Percentiles rank a stretch among this genome's conserved stretches.
phyloP scores from a whole-genome alignment of 2,113 vertebrate genomes.

The Phainopepla nitens region DNA sequence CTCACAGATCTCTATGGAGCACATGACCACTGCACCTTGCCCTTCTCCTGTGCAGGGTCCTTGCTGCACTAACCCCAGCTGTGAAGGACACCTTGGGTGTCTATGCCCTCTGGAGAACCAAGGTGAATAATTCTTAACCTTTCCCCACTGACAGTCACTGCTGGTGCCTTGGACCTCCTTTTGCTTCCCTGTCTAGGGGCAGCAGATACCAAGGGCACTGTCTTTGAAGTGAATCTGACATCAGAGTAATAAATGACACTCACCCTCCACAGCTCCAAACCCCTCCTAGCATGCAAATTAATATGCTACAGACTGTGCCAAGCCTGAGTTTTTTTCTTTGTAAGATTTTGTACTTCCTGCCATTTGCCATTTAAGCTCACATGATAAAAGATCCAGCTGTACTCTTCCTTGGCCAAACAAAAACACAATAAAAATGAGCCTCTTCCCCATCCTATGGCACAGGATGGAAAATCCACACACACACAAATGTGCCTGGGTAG shows the following conservation, averaged over 20 bases:
- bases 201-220: not conserved
- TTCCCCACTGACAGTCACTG: not conserved
- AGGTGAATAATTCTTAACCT: not conserved
- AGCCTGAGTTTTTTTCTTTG: not conserved
- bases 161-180: not conserved
- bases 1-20: not conserved
- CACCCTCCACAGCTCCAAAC: not conserved
- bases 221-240: not conserved
- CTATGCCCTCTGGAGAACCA: not conserved
- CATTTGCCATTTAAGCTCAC: not conserved
- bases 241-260: not conserved
- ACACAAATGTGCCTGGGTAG: not conserved
- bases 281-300: not conserved
- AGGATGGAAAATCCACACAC: not conserved
- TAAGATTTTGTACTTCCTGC: not conserved
- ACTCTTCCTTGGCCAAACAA: not conserved
- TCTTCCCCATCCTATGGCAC: not conserved
- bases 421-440: not conserved
- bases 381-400: not conserved
- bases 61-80: not conserved
- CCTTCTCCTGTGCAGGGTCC: not conserved
- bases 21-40: not conserved
- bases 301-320: not conserved
- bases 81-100: not conserved
- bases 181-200: not conserved